Percentiles rank a stretch among this genome's conserved stretches.
phyloP scores from a whole-genome alignment of 1,140 invertebrate genomes.

The Platorchestia sp. region DNA sequence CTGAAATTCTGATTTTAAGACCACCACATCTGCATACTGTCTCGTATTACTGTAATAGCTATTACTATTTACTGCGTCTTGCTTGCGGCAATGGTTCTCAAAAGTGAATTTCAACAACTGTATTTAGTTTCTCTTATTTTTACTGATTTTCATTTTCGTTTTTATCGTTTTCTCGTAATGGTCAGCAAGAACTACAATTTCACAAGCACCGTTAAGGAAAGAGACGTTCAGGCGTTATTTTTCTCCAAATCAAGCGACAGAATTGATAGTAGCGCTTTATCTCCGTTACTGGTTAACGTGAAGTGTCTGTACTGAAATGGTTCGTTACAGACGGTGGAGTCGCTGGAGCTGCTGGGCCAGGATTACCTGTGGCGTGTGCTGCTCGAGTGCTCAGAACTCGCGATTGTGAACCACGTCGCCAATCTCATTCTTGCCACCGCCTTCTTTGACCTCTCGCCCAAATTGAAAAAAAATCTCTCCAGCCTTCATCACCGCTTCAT shows the following conservation, averaged over 20 bases:
- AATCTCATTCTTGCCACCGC: slow-evolving; percentile 73
- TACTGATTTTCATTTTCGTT: not conserved
- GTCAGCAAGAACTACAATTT: no score
- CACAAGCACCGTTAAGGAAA: no score
- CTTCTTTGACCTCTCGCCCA: slow-evolving; percentile 72
- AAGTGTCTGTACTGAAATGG: not conserved
- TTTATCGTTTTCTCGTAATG: not conserved
- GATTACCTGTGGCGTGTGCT: slow-evolving; percentile 75
- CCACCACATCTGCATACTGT: not conserved
- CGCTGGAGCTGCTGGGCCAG: slow-evolving; percentile 72
- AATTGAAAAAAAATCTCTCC: slow-evolving; percentile 73
- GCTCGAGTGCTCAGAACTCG: slow-evolving; percentile 72
- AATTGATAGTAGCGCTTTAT: not conserved
- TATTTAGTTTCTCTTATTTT: not conserved
- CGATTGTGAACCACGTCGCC: slow-evolving; percentile 73
- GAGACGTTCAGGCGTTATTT: not conserved
- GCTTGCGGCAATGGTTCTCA: not conserved
- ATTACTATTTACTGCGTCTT: not conserved
- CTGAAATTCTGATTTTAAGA: not conserved
- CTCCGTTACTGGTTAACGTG: not conserved
- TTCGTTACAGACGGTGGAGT: slow-evolving; percentile 72
- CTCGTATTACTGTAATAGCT: not conserved
- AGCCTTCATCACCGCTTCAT: slow-evolving; percentile 74
- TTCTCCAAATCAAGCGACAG: not conserved
- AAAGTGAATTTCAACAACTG: not conserved